Evolutionary conservation across 2,113 vertebrate genomes (phyloP).

Genomic region (Megalops atlanticus): DNA sequence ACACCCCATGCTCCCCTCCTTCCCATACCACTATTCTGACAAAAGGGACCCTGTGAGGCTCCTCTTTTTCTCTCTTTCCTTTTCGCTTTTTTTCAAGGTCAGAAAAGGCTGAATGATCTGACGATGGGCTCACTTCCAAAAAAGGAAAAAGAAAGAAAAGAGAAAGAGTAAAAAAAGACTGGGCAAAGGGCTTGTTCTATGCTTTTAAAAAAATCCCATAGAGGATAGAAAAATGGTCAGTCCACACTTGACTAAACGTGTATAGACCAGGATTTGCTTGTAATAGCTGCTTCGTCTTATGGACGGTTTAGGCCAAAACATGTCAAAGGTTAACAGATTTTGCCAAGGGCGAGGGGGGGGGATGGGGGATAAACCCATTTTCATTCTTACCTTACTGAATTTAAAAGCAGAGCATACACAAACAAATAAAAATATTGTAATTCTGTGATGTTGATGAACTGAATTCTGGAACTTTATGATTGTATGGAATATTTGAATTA

Average conservation of each 20-base stretch:
- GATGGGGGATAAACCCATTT: slow-evolving; percentile 44
- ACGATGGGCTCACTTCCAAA: slow-evolving; percentile 68
- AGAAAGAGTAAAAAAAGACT: slow-evolving; percentile 66
- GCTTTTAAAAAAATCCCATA: slow-evolving; percentile 67
- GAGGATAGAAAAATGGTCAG: slow-evolving; percentile 67
- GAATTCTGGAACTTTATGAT: too few species aligned
- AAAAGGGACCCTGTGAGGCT: slow-evolving; percentile 73
- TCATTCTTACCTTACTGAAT: slow-evolving; percentile 52
- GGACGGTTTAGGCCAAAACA: slow-evolving; percentile 68
- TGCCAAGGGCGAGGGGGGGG: slow-evolving; percentile 60
- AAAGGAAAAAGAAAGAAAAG: slow-evolving; percentile 62
- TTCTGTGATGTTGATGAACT: neutral
- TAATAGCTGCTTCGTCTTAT: slow-evolving; percentile 63
- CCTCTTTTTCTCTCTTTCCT: slow-evolving; percentile 54
- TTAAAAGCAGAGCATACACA: neutral
- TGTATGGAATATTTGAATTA: too few species aligned
- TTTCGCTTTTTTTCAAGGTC: slow-evolving; percentile 57
- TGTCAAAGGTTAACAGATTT: slow-evolving; percentile 72
- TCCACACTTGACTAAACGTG: slow-evolving; percentile 64
- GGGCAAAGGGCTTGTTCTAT: slow-evolving; percentile 67
- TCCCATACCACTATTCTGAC: slow-evolving; percentile 64
- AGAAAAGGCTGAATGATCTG: slow-evolving; percentile 63
- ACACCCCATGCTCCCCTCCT: slow-evolving; percentile 14
- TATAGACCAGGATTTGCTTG: slow-evolving; percentile 64
- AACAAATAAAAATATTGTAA: neutral